Conservation (phyloP, 2,888 invertebrate genomes). For the Odontocolon sp. region DNA sequence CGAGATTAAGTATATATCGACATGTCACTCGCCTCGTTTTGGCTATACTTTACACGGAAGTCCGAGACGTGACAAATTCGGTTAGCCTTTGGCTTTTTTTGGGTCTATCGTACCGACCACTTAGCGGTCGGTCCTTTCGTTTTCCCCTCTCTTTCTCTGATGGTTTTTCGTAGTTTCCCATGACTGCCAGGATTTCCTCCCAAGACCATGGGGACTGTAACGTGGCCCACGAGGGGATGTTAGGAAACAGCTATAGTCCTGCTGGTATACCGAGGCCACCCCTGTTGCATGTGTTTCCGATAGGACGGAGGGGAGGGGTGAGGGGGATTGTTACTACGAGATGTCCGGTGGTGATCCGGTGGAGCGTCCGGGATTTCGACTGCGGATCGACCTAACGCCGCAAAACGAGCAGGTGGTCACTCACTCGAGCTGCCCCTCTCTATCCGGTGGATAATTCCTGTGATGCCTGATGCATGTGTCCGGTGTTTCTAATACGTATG, state of each 20-base stretch:
- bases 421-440: slow-evolving; percentile 4
- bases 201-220: not conserved
- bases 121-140: slow-evolving; percentile 37
- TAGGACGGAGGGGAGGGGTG: slow-evolving; percentile 1
- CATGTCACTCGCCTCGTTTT: not conserved
- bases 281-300: slow-evolving; percentile 45
- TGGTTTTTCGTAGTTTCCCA: slow-evolving; percentile 52
- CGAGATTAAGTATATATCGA: slow-evolving; percentile 34
- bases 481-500: too few species aligned
- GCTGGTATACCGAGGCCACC: slow-evolving; percentile 14
- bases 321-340: slow-evolving; percentile 33
- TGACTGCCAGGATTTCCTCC: slow-evolving; percentile 49
- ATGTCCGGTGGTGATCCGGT: slow-evolving; percentile 54
- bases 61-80: slow-evolving; percentile 64
- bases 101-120: slow-evolving; percentile 26
- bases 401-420: slow-evolving; percentile 64
- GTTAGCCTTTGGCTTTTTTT: slow-evolving; percentile 28
- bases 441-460: not conserved
- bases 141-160: not conserved
- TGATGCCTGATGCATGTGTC: not conserved
- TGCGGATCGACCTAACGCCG: slow-evolving; percentile 30
- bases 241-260: slow-evolving; percentile 20
- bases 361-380: slow-evolving; percentile 25
- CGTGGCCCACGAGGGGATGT: not conserved
- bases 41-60: slow-evolving; percentile 58